Conservation (phyloP, 2,113 vertebrate species). For the Coturnix japonica region DNA sequence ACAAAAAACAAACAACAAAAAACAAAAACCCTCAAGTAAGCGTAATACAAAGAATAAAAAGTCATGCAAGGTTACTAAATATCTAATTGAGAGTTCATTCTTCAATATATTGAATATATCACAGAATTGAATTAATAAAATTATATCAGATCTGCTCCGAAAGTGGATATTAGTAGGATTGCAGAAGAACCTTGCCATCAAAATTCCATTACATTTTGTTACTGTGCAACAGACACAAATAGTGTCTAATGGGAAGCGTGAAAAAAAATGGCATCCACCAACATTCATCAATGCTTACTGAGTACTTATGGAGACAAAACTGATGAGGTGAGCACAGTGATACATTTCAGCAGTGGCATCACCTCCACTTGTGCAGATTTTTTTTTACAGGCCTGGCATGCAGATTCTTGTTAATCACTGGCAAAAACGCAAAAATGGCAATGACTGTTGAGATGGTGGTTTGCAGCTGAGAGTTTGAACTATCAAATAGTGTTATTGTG, state of each 20-base stretch:
- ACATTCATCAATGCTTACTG: too few relatives aligned
- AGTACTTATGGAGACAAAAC: too few relatives aligned
- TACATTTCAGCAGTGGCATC: too few relatives aligned
- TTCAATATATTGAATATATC: conserved; percentile 15
- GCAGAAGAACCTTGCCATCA: not conserved
- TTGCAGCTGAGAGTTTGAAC: not conserved
- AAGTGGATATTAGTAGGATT: not conserved
- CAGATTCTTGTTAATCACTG: not conserved
- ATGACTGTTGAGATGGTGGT: not conserved
- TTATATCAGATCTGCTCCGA: not conserved
- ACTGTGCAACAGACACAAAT: too few relatives aligned
- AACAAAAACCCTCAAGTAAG: not conserved
- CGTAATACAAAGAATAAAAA: conserved; percentile 46
- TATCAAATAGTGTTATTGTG: not conserved
- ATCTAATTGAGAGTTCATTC: conserved; percentile 27
- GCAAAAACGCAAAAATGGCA: not conserved
- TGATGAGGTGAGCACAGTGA: too few relatives aligned
- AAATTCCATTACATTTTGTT: not conserved
- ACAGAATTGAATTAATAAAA: conserved; percentile 19
- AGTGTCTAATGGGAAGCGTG: too few relatives aligned
- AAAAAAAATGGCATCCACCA: too few relatives aligned
- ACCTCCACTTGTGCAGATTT: too few relatives aligned
- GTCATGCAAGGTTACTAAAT: conserved; percentile 24
- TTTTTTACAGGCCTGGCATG: too few relatives aligned
- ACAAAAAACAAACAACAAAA: too few relatives aligned